Percentiles rank a stretch among this genome's conserved stretches.
These are phyloP conservation scores for Muscicapa adusta DNA, from an alignment of 2,113 vertebrate species.

Conservation along the genomic window DNA sequence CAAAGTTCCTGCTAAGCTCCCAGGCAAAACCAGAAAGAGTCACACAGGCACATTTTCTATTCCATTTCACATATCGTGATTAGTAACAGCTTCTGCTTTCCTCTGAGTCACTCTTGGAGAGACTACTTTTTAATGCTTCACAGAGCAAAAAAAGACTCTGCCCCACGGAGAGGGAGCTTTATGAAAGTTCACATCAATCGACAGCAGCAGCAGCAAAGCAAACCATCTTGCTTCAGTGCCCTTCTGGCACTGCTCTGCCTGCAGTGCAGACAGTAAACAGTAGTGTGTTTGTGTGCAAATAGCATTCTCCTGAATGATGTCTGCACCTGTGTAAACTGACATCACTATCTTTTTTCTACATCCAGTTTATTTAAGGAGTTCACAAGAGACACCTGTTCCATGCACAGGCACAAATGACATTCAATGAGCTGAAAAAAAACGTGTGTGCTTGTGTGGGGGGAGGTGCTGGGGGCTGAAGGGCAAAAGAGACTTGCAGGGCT, in stretches of 20 bases:
- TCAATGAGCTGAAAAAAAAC: background rate
- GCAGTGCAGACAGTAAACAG: conserved; percentile 59
- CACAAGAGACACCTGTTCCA: conserved; percentile 67
- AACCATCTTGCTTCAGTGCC: conserved; percentile 58
- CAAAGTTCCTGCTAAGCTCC: background rate
- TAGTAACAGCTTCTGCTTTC: conserved; percentile 7
- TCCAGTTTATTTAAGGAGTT: conserved; percentile 61
- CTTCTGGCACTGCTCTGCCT: conserved; percentile 59
- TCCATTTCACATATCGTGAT: background rate
- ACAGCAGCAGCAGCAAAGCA: conserved; percentile 42
- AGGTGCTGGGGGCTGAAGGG: background rate
- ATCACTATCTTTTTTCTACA: conserved; percentile 40
- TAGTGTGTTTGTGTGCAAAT: conserved; percentile 66
- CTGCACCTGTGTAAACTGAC: conserved; percentile 73
- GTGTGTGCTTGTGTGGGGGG: background rate
- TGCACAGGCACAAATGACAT: conserved; percentile 39
- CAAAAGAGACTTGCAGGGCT: background rate
- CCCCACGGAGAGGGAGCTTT: background rate
- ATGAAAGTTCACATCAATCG: conserved; percentile 39
- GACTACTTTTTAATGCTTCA: background rate
- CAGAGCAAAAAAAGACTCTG: background rate
- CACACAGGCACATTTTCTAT: background rate
- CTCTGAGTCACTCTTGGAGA: background rate
- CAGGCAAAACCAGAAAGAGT: background rate
- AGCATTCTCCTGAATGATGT: conserved; percentile 66